A percentile compares a stretch with the other conserved stretches of the same genome.
Conservation (phyloP, 2,888 invertebrate genomes). For the Melinaea marsaeus region DNA sequence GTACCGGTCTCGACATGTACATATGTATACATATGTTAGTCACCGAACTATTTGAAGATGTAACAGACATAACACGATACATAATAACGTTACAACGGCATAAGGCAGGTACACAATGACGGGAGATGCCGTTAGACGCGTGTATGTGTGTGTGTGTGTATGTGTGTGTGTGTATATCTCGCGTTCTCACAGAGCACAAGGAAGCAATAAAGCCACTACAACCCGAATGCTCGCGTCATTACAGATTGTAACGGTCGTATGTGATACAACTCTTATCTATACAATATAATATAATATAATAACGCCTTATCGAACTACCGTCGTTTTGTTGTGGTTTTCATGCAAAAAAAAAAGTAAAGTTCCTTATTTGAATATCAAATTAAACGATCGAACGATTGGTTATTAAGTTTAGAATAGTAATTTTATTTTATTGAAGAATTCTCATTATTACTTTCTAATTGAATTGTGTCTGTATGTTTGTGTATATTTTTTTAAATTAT, state of each 20-base stretch:
- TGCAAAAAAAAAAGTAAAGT: neutral
- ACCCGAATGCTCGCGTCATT: conserved; percentile 74
- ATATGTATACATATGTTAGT: no score
- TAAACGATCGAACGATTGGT: neutral
- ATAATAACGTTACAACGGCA: conserved; percentile 27
- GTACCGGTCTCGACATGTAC: no score
- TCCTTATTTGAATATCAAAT: conserved; percentile 10
- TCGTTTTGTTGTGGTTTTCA: neutral
- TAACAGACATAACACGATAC: conserved; percentile 20
- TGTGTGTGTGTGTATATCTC: conserved; percentile 58
- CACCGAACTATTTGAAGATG: conserved; percentile 7
- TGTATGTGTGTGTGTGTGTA: conserved; percentile 46
- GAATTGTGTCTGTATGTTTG: neutral
- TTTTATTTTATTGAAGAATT: neutral
- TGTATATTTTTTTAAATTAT: no score
- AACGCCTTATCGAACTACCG: conserved; percentile 58
- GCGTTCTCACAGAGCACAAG: conserved; percentile 50
- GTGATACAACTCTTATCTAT: conserved; percentile 54
- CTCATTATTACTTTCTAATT: neutral
- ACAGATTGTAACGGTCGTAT: conserved; percentile 71
- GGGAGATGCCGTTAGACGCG: conserved; percentile 33
- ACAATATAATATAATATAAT: conserved; percentile 36
- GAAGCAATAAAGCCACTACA: conserved; percentile 75
- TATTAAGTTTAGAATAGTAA: neutral
- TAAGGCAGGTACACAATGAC: conserved; percentile 17